Conservation (phyloP, 2,797 vertebrate genomes). For the Chelon auratus region DNA sequence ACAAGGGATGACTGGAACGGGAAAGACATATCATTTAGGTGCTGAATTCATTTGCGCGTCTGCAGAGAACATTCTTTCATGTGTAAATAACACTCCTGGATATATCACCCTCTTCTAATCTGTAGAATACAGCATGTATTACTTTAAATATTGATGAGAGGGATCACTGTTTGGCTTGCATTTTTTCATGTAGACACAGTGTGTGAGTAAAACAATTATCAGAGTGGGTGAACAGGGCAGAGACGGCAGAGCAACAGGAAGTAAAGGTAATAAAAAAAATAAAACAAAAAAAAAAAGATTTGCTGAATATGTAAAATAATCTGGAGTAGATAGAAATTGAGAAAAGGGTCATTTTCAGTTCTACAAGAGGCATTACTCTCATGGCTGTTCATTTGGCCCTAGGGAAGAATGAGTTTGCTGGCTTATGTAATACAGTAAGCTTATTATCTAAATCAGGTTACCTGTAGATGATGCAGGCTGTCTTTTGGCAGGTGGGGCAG, state of each 20-base stretch:
- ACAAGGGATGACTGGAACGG: constrained; percentile 25
- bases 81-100: constrained; percentile 50
- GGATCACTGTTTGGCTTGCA: background rate
- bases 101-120: constrained; percentile 24
- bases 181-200: constrained; percentile 13
- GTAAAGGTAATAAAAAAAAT: constrained; percentile 32
- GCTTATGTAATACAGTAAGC: constrained; percentile 51
- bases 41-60: constrained; percentile 46
- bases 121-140: constrained; percentile 3
- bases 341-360: constrained; percentile 16
- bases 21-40: constrained; percentile 42
- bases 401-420: constrained; percentile 33
- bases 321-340: constrained; percentile 9
- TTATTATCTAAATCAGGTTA: constrained; percentile 75
- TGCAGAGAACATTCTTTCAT: constrained; percentile 50
- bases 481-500: constrained; percentile 97
- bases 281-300: constrained; percentile 12
- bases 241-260: constrained; percentile 22
- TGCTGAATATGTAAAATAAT: constrained; percentile 38
- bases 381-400: constrained; percentile 22
- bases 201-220: constrained; percentile 30
- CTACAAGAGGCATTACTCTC: background rate
- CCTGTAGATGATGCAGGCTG: constrained; percentile 99
- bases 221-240: constrained; percentile 34
- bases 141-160: constrained; percentile 35